Percentiles rank a stretch among this genome's conserved stretches.
These are phyloP conservation scores for Notechis scutatus DNA, from an alignment of 2,113 vertebrate species.

Conservation along the genomic window DNA sequence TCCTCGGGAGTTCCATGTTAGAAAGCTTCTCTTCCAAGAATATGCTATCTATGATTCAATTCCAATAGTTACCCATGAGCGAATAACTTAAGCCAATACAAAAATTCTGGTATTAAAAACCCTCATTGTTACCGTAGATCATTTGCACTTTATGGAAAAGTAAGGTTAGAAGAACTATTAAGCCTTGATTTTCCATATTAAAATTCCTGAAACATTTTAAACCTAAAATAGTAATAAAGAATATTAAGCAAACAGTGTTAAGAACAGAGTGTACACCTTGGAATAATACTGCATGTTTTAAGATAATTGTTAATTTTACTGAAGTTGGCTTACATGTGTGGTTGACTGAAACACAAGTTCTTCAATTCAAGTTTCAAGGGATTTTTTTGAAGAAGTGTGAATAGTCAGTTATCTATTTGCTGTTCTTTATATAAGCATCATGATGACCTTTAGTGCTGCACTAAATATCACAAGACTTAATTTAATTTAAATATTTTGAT, in stretches of 20 bases:
- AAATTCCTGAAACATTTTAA: neutral
- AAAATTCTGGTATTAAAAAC: neutral
- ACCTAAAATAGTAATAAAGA: neutral
- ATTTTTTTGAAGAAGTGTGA: neutral
- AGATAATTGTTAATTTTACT: neutral
- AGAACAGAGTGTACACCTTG: neutral
- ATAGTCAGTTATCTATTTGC: neutral
- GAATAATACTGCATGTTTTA: neutral
- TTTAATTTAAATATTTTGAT: neutral
- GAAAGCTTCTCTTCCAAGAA: constrained; percentile 1
- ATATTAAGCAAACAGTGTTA: neutral
- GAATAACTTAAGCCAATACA: neutral
- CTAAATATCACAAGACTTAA: neutral
- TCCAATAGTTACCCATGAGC: neutral
- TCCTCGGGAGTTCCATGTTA: neutral
- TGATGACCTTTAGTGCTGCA: neutral
- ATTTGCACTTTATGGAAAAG: neutral
- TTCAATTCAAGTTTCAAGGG: neutral
- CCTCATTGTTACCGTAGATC: neutral
- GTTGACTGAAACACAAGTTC: neutral
- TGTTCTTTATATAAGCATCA: neutral
- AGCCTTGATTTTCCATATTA: neutral
- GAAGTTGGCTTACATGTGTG: neutral
- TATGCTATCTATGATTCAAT: neutral
- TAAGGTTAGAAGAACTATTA: neutral